Evolutionary conservation across 1,140 invertebrate genomes (phyloP), one percentile per base, ranked within the genome.

Genomic region (Octopus bimaculoides): DNA sequence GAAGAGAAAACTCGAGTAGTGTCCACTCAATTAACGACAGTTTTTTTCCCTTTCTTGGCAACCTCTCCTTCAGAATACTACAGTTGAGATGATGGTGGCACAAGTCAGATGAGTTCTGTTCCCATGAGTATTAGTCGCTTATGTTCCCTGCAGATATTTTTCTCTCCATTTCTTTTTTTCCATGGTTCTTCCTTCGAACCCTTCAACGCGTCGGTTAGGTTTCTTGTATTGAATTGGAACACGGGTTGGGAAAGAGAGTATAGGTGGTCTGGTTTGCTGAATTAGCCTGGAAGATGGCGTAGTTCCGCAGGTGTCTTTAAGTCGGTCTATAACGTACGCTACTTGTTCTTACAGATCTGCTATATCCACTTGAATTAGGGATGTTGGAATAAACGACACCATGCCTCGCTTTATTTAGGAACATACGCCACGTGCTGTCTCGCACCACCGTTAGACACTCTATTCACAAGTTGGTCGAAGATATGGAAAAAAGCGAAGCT

Each of bases 131-230:
- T 71, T 71, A 20, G 14, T n/a, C 66, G 66, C 66, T 71, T 14
- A 71, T 71, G 66, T 71, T 71, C 66, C 66, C 66, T 71, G 66
- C 66, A 71, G 66, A 71, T 71, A 71, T 71, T 71, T 71, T 71
- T 71, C 66, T 71, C 66, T 71, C 66, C 17, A 71, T 17, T 61
- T 71, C 26, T 41, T 71, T 20, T 71, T 71, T 71, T 71, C 66
- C 66, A 20, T 71, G 26, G 66, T 71, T 71, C 66, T 17, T 71
- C 66, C 26, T 14, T 17, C 66, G 66, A 71, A 71, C 66, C 66
- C 66, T 71, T 71, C 26, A 71, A 20, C 66, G 66, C 66, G 66
- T 71, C 66, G 66, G 66, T 71, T 71, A 71, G 66, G 66, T 71
- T 71, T 71, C 66, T 71, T 71, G 66, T 17, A 71, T 71, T 71